Conservation (phyloP, 2,113 vertebrate genomes). For the Antidorcas marsupialis region DNA sequence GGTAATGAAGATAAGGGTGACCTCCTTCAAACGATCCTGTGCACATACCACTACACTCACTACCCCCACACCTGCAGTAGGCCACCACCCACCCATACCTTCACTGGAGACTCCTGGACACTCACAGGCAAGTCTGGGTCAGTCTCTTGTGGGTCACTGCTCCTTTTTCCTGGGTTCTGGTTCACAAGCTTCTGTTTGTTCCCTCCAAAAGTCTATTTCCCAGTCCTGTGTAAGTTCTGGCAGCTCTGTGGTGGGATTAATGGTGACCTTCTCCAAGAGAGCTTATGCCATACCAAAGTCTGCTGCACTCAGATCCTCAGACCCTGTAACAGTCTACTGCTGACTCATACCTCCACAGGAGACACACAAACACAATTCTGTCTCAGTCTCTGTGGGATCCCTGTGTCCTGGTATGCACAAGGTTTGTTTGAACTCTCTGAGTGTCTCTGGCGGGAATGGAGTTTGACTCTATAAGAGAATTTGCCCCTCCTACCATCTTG, state of each 20-base stretch:
- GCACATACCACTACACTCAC: neutral
- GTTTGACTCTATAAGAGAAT: neutral
- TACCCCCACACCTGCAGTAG: neutral
- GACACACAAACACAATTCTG: neutral
- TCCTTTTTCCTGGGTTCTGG: neutral
- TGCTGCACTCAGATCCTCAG: neutral
- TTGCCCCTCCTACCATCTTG: fast-evolving
- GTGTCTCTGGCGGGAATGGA: fast-evolving
- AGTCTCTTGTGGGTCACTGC: neutral
- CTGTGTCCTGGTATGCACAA: neutral
- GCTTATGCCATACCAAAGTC: neutral
- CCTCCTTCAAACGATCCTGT: neutral
- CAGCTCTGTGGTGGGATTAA: neutral
- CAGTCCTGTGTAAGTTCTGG: neutral
- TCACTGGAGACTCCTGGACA: neutral
- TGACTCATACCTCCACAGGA: neutral
- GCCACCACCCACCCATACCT: neutral
- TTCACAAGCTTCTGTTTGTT: neutral
- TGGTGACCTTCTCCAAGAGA: neutral
- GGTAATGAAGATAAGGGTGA: neutral
- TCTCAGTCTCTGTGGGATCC: neutral
- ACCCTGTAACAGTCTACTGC: neutral
- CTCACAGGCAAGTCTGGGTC: neutral
- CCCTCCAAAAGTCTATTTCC: neutral
- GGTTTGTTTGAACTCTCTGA: neutral